These are phyloP conservation scores for Opisthograptis luteolata DNA, from an alignment of 2,888 invertebrate species.

Conservation along the genomic window DNA sequence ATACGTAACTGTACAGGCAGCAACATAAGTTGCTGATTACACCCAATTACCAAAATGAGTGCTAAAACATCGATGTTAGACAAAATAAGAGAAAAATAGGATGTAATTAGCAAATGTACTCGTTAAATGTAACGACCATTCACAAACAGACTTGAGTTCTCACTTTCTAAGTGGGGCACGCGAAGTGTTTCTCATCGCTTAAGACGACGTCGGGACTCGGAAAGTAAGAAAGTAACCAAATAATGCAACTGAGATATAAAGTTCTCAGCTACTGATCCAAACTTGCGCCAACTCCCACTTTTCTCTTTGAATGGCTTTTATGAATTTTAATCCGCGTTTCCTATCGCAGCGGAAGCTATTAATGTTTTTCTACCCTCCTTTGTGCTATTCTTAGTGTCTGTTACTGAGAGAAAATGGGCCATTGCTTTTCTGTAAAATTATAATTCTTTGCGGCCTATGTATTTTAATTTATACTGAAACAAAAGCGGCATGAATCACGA, in stretches of 20 bases:
- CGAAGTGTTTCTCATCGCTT: too few species aligned
- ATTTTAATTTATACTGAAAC: conserved; percentile 4
- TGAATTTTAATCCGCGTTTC: conserved; percentile 30
- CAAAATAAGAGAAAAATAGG: too few species aligned
- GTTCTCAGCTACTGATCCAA: conserved; percentile 15
- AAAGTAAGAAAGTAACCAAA: not conserved
- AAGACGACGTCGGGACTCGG: not conserved
- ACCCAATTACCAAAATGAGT: too few species aligned
- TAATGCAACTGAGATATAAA: conserved; percentile 7
- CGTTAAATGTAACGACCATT: too few species aligned
- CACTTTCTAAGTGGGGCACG: too few species aligned
- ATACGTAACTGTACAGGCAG: too few species aligned
- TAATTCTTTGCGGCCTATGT: conserved; percentile 6
- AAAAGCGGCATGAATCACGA: not conserved
- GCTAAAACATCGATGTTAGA: too few species aligned
- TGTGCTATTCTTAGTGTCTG: conserved; percentile 23
- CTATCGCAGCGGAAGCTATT: conserved; percentile 27
- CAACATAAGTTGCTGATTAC: too few species aligned
- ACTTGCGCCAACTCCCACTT: conserved; percentile 18
- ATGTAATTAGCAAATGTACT: too few species aligned
- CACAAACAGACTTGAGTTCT: too few species aligned
- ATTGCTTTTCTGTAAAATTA: conserved; percentile 13
- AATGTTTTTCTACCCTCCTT: conserved; percentile 27
- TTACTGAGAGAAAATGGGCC: conserved; percentile 6
- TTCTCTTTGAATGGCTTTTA: conserved; percentile 26